These are phyloP conservation scores for Melangyna quadrimaculata DNA, from an alignment of 2,888 invertebrate species.

Conservation along the genomic window DNA sequence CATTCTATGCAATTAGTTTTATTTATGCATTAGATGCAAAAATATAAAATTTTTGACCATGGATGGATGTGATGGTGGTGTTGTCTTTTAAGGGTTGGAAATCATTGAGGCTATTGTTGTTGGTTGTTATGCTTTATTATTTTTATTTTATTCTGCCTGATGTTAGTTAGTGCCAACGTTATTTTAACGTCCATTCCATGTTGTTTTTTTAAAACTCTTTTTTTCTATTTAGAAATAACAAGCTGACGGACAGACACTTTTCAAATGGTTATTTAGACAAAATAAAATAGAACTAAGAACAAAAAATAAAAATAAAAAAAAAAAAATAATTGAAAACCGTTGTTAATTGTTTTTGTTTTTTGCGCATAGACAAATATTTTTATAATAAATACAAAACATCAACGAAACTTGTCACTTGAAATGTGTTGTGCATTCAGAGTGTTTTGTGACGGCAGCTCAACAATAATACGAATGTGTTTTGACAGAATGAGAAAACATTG, in stretches of 20 bases:
- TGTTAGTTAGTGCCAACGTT: conserved; percentile 72
- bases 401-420: conserved; percentile 48
- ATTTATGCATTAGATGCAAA: conserved; percentile 72
- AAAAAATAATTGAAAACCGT: conserved; percentile 12
- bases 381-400: conserved; percentile 6
- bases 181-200: conserved; percentile 62
- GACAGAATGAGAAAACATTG: conserved; percentile 63
- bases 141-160: conserved; percentile 31
- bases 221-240: conserved; percentile 47
- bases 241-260: conserved; percentile 71
- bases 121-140: background rate
- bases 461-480: conserved; percentile 54
- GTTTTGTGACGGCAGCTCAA: conserved; percentile 44
- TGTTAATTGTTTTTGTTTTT: conserved; percentile 56
- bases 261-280: conserved; percentile 68
- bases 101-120: conserved; percentile 22
- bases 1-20: conserved; percentile 69
- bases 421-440: conserved; percentile 50
- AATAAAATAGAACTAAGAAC: conserved; percentile 39
- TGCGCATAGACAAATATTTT: conserved; percentile 61
- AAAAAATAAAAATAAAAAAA: conserved; percentile 3
- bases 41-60: conserved; percentile 69
- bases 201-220: background rate
- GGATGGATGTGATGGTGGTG: conserved; percentile 33
- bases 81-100: background rate